A percentile compares a stretch with the other conserved stretches of the same genome.
Evolutionary conservation across 1,140 invertebrate species (phyloP).

Genomic region (Cydia pomonella): DNA sequence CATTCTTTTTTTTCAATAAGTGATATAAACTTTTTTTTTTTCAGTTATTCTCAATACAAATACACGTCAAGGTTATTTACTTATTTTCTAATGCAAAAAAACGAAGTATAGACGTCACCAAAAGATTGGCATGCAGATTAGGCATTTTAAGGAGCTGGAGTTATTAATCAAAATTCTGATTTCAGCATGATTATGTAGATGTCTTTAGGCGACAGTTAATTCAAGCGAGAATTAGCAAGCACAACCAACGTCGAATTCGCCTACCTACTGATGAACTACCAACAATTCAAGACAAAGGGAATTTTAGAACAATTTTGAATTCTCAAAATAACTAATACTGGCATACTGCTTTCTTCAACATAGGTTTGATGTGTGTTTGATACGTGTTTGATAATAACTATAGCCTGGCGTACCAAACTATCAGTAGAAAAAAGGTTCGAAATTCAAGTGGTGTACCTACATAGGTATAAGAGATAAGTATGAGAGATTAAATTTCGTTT

Average conservation of each 20-base stretch:
- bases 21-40: too few relatives aligned
- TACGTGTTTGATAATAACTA: too few relatives aligned
- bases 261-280: conserved; percentile 15
- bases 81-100: too few relatives aligned
- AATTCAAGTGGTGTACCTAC: too few relatives aligned
- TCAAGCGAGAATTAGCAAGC: conserved; percentile 23
- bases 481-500: too few relatives aligned
- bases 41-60: too few relatives aligned
- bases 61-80: too few relatives aligned
- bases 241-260: not conserved
- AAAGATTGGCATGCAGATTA: not conserved
- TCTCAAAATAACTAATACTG: not conserved
- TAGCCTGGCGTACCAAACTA: too few relatives aligned
- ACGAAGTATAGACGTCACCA: not conserved
- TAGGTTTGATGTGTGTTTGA: too few relatives aligned
- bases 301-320: not conserved
- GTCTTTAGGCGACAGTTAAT: not conserved
- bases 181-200: conserved; percentile 5
- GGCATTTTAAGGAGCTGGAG: not conserved
- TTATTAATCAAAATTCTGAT: not conserved
- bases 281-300: not conserved
- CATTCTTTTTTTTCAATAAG: too few relatives aligned
- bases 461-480: too few relatives aligned
- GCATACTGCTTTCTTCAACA: not conserved
- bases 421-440: too few relatives aligned